Evolutionary conservation across 2,888 invertebrate genomes (phyloP).

Genomic region (Thecocarcelia acutangulata): DNA sequence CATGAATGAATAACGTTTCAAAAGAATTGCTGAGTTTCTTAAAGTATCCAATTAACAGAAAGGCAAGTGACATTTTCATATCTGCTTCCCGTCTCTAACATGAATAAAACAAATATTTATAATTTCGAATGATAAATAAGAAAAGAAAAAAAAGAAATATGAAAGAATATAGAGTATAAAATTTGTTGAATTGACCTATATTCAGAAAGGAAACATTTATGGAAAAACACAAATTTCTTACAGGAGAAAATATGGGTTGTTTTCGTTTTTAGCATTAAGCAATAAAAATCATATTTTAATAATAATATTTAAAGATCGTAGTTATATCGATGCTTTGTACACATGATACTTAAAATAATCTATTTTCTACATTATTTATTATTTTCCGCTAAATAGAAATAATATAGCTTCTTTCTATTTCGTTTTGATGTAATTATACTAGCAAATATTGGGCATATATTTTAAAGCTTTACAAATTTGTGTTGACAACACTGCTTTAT

Average conservation of each 20-base stretch:
- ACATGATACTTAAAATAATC: too few species aligned
- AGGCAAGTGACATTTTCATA: neutral
- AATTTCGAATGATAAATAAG: neutral
- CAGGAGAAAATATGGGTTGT: neutral
- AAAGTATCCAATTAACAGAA: slow-evolving; percentile 24
- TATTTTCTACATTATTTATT: too few species aligned
- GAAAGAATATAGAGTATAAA: neutral
- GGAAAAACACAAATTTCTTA: neutral
- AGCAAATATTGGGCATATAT: too few species aligned
- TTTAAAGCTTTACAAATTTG: too few species aligned
- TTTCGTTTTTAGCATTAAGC: too few species aligned
- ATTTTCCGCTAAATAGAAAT: too few species aligned
- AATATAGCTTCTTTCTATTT: too few species aligned
- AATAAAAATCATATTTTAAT: too few species aligned
- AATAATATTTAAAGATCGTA: too few species aligned
- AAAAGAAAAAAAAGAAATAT: slow-evolving; percentile 4
- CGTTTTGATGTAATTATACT: too few species aligned
- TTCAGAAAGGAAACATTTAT: neutral
- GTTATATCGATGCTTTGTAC: too few species aligned
- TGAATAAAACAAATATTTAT: slow-evolving; percentile 15
- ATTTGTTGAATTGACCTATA: neutral
- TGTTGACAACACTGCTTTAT: too few species aligned
- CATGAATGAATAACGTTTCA: slow-evolving; percentile 31
- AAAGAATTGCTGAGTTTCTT: neutral
- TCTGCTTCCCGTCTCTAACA: neutral